phyloP scores from a whole-genome alignment of 2,797 vertebrate species.

The Decapterus maruadsi region DNA sequence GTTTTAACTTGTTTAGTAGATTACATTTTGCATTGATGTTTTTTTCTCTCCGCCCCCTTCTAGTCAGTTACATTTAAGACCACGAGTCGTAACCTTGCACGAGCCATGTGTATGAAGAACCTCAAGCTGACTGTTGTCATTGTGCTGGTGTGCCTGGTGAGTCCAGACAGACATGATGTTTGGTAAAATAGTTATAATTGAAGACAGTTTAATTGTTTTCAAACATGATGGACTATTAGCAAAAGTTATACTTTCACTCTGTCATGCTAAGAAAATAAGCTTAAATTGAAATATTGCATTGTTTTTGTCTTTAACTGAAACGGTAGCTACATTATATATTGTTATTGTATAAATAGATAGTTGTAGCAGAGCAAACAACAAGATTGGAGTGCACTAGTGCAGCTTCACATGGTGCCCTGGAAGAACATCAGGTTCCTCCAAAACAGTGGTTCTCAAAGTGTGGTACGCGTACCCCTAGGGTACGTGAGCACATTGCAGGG shows the following conservation, averaged over 20 bases:
- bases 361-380: too few relatives aligned
- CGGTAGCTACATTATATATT: too few relatives aligned
- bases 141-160: slow-evolving; percentile 91
- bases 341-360: too few relatives aligned
- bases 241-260: background rate
- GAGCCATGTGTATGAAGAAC: slow-evolving; percentile 99
- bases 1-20: background rate
- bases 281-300: background rate
- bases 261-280: background rate
- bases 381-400: too few relatives aligned
- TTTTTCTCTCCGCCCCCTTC: slow-evolving; percentile 23
- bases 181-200: background rate
- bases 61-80: slow-evolving; percentile 99
- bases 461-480: too few relatives aligned
- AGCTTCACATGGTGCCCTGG: too few relatives aligned
- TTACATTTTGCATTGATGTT: slow-evolving; percentile 9
- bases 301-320: background rate
- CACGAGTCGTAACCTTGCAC: slow-evolving; percentile 96
- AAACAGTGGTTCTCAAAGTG: too few relatives aligned
- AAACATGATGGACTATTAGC: background rate
- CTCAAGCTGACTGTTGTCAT: slow-evolving; percentile 95
- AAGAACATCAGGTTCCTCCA: too few relatives aligned
- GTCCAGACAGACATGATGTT: slow-evolving; percentile 61
- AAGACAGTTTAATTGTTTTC: background rate
- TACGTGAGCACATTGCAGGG: too few relatives aligned